Base-by-base conservation (phyloP, 1,140 invertebrate genomes). In the Drosophila sulfurigaster region DNA sequence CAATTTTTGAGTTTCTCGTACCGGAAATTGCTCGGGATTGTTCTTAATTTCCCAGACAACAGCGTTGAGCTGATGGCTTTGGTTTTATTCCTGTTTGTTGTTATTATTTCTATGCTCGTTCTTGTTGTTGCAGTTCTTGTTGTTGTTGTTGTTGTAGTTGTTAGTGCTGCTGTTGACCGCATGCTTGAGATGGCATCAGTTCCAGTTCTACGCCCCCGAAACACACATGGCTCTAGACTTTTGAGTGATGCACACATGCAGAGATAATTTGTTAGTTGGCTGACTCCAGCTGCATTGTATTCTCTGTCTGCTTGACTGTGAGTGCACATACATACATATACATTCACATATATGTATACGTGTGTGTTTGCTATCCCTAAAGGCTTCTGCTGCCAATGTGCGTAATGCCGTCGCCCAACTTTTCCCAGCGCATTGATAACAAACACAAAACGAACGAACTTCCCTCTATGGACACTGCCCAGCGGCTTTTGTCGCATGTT, bases 1-100 rank as follows among this genome's bases (percentile, higher is more conserved):
- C 81, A 87, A 79, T 77, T 87, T 85, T 87, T 70, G 82, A 87
- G 79, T 77, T 87, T 64, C 59, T 87, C 79, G 79, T 82, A 82
- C 80, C 85, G 85, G 85, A 89, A 88, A 88, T 89, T 89, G 85
- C 85, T 89, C 62, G 74, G 85, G 74, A 89, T 88, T 88, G 85
- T 88, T 88, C 85, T 89, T 89, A 88, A 89, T 88, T 88, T 89
- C 63, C 85, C 85, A 89, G 81, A 76, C 85, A 89, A 89, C 78
- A 80, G 81, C 57, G 71, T 73, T 70, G 71, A 75, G 74, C 52
- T 60, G 71, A 65, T 49, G 67, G 67, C 60, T 79, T 63, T 56
- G 66, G 25, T 51, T 51, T 68, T 58, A 60, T 38, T 41, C 49
- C 69, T 76, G 65, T 79, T 25, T 70, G 62, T 67, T 63, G 38